Percentiles rank a stretch among this genome's conserved stretches.
phyloP scores from a whole-genome alignment of 2,797 vertebrate genomes.

The Sciaenops ocellatus region DNA sequence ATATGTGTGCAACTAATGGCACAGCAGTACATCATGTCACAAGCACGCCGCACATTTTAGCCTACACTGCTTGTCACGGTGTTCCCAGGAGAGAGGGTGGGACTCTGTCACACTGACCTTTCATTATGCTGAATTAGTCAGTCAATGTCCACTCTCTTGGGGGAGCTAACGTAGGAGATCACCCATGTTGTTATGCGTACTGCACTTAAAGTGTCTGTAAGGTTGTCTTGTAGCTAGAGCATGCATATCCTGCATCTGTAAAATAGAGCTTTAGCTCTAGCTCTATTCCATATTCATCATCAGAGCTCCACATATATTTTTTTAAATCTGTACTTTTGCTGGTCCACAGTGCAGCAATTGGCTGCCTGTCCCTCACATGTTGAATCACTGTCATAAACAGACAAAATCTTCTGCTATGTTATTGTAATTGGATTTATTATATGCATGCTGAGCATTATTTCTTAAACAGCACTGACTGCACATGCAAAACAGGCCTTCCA shows the following conservation, averaged over 20 bases:
- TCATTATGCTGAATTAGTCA: conserved; percentile 65
- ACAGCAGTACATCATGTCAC: conserved; percentile 30
- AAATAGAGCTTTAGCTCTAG: background rate
- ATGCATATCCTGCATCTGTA: background rate
- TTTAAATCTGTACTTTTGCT: conserved; percentile 1
- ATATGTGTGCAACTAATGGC: conserved; percentile 27
- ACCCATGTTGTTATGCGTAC: conserved; percentile 21
- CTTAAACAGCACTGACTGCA: conserved; percentile 58
- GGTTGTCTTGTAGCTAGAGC: background rate
- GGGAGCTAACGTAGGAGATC: conserved; percentile 22
- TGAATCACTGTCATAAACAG: conserved; percentile 27
- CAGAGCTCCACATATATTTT: background rate
- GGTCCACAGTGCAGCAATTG: conserved; percentile 14
- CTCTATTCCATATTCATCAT: background rate
- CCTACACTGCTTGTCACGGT: conserved; percentile 17
- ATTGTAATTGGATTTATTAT: conserved; percentile 28
- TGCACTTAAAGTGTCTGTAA: background rate
- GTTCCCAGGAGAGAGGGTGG: conserved; percentile 42
- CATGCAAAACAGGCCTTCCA: conserved; percentile 50
- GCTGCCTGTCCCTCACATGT: conserved; percentile 26
- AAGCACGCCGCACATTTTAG: conserved; percentile 1
- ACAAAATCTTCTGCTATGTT: conserved; percentile 27
- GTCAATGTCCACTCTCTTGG: conserved; percentile 30
- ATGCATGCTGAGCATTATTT: conserved; percentile 44
- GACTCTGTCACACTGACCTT: conserved; percentile 65